Percentiles rank a stretch among this genome's conserved stretches.
These are phyloP conservation scores for Tenualosa thibaudeaui DNA, from an alignment of 2,797 vertebrate genomes.

Conservation along the genomic window DNA sequence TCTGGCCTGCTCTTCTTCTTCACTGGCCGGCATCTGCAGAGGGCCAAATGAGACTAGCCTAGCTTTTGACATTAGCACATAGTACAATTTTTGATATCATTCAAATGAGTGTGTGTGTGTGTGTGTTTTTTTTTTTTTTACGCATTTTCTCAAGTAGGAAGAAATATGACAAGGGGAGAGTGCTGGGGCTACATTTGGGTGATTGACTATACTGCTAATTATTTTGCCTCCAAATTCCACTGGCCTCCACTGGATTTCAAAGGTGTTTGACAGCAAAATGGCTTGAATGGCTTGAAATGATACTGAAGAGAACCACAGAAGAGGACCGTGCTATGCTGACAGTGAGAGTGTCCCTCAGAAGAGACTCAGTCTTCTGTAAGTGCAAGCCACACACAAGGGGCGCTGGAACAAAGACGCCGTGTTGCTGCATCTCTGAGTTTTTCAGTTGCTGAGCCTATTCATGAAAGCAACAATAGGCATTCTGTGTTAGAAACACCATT, in stretches of 20 bases:
- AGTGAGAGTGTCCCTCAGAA: neutral
- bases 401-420: neutral
- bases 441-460: slow-evolving; percentile 35
- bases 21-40: slow-evolving; percentile 68
- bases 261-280: neutral
- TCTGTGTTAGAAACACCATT: neutral
- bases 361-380: neutral
- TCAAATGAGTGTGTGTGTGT: neutral
- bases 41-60: slow-evolving; percentile 57
- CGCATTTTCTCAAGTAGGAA: neutral
- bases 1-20: slow-evolving; percentile 83
- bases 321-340: neutral
- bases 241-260: neutral
- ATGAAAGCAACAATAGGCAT: neutral
- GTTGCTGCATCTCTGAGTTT: slow-evolving; percentile 42
- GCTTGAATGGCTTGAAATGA: neutral
- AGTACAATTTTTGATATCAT: neutral
- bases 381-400: neutral
- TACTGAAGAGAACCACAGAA: neutral
- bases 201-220: neutral
- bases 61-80: neutral
- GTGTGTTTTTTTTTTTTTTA: neutral
- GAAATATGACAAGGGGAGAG: neutral
- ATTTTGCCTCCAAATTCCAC: neutral
- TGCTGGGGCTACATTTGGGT: neutral